Evolutionary conservation across 2,888 invertebrate genomes (phyloP).

Genomic region (Idaea aversata): DNA sequence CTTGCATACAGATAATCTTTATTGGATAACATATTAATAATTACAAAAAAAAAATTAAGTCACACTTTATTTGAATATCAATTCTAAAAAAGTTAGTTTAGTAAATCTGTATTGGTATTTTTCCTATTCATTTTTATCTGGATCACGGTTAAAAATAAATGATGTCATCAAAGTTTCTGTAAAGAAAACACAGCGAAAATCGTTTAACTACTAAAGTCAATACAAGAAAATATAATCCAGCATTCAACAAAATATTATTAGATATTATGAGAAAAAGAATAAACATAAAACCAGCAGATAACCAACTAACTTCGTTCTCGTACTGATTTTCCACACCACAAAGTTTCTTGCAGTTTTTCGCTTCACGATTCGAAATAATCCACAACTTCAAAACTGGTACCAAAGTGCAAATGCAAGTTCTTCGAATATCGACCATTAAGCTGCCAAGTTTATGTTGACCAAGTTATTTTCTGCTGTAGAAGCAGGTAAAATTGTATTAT

Average conservation of each 20-base stretch:
- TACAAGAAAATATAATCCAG: no score
- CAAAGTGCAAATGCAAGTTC: slow-evolving; percentile 28
- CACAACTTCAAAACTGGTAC: slow-evolving; percentile 21
- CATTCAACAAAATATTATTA: slow-evolving; percentile 11
- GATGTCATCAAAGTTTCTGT: no score
- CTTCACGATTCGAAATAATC: slow-evolving; percentile 23
- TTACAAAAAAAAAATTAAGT: no score
- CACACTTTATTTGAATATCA: no score
- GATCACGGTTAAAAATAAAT: no score
- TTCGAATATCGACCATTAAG: slow-evolving; percentile 22
- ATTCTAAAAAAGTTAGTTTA: no score
- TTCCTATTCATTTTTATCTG: no score
- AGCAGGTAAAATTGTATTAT: slow-evolving; percentile 17
- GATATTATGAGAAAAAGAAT: background rate
- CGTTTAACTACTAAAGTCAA: no score
- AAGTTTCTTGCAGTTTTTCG: slow-evolving; percentile 20
- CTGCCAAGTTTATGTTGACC: slow-evolving; percentile 18
- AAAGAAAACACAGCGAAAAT: no score
- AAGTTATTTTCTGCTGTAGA: slow-evolving; percentile 11
- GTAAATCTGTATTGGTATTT: no score
- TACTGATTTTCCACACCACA: slow-evolving; percentile 14
- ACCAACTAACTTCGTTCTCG: slow-evolving; percentile 13
- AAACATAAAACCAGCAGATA: slow-evolving; percentile 14
- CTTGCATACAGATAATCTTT: no score
- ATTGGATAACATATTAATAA: no score